Evolutionary conservation across 2,888 invertebrate species (phyloP), one percentile per base, ranked within the genome.

Genomic region (Napeogenes sylphis): DNA sequence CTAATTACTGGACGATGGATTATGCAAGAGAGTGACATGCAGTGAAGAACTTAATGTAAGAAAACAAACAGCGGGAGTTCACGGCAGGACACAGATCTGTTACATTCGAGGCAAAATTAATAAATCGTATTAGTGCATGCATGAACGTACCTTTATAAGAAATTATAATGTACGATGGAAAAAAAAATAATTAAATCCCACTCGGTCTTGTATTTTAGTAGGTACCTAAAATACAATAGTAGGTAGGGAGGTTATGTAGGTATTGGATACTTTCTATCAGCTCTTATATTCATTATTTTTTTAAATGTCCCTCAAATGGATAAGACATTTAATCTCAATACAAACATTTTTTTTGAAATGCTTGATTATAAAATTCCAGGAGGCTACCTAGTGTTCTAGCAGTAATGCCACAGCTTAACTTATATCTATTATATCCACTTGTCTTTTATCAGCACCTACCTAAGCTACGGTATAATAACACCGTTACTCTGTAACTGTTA

Each of bases 11-110:
- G 63, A 66, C 73, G 75, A 68, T 70, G 86, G 84, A 84, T 88
- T 87, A 88, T 82, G 85, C 84, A 85, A 85, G 81, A 73, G 77
- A 76, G 71, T 71, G 72, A 71, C 75, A 83, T 80, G 83, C 80
- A 79, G 76, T 78, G 78, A 75, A 82, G 81, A 66, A 68, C 77
- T 72, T 75, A 47, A 75, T 78, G 73, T 80, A 71, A 74, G 78
- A 81, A 84, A 86, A 87, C 84, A 87, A 87, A 82, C 87, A 86
- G 86, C 87, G 73, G 90, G 90, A 72, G 78, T 73, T 71, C 78
- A 73, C 69, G 56, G 57, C 57, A 51, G 63, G 62, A 56, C 47
- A 53, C 55, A 42, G 61, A 63, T 69, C 63, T 61, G 59, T 66
- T 68, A 67, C 56, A 59, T 58, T 38, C 47, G 46, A 55, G 56